phyloP scores from a whole-genome alignment of 1,140 invertebrate genomes.

The Scaptomyza hsui region DNA sequence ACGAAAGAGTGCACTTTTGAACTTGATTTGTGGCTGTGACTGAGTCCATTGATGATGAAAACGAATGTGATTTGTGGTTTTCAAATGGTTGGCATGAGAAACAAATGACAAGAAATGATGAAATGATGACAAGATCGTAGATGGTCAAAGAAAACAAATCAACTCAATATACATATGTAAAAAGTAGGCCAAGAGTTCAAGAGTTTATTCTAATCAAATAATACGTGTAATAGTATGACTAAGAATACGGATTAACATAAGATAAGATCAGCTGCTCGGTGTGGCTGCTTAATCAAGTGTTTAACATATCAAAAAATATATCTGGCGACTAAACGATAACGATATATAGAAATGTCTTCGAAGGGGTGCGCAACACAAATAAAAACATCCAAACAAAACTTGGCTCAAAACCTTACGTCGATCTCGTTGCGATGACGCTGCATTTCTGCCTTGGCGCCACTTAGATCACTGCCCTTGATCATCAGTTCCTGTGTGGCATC shows the following conservation, averaged over 20 bases:
- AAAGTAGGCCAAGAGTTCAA: slow-evolving; percentile 39
- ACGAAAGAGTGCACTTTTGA: slow-evolving; percentile 77
- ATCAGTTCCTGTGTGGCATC: slow-evolving; percentile 85
- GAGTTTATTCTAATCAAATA: slow-evolving; percentile 46
- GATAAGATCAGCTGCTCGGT: slow-evolving; percentile 34
- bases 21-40: slow-evolving; percentile 73
- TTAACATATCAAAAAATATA: slow-evolving; percentile 67
- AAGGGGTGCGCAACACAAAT: slow-evolving; percentile 65
- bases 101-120: slow-evolving; percentile 40
- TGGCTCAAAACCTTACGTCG: slow-evolving; percentile 83
- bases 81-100: slow-evolving; percentile 38
- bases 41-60: slow-evolving; percentile 57
- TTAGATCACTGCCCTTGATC: slow-evolving; percentile 85
- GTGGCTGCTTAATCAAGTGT: slow-evolving; percentile 40
- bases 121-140: slow-evolving; percentile 22
- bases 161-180: slow-evolving; percentile 16
- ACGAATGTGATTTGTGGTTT: slow-evolving; percentile 29
- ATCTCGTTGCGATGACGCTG: slow-evolving; percentile 85
- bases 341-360: slow-evolving; percentile 80
- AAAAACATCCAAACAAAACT: slow-evolving; percentile 16
- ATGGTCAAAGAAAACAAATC: slow-evolving; percentile 4
- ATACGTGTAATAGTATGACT: slow-evolving; percentile 46
- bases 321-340: slow-evolving; percentile 55
- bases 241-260: slow-evolving; percentile 46
- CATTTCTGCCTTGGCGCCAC: slow-evolving; percentile 84